phyloP scores from a whole-genome alignment of 2,888 invertebrate species.

The Papilio gigon region DNA sequence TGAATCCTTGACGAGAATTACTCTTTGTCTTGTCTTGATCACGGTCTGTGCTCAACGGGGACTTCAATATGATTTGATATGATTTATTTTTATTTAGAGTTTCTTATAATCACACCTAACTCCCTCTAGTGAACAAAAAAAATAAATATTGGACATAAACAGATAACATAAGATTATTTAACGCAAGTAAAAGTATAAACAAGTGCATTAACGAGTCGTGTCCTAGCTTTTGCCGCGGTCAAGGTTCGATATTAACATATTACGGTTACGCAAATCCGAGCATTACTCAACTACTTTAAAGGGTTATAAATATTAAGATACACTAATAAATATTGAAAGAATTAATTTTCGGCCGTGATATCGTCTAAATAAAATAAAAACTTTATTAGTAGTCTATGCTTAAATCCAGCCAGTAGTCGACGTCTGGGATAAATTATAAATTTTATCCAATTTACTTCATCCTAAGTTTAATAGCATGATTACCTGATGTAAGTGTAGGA shows the following conservation, averaged over 20 bases:
- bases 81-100: not conserved
- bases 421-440: too few relatives aligned
- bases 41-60: constrained; percentile 1
- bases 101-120: not conserved
- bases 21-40: constrained; percentile 24
- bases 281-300: not conserved
- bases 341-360: too few relatives aligned
- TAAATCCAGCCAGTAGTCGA: too few relatives aligned
- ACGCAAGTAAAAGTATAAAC: constrained; percentile 14
- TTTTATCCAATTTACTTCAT: too few relatives aligned
- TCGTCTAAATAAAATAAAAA: too few relatives aligned
- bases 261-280: constrained; percentile 11
- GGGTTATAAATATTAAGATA: not conserved
- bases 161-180: not conserved
- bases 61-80: not conserved
- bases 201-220: constrained; percentile 3
- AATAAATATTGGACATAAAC: too few relatives aligned
- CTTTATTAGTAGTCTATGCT: too few relatives aligned
- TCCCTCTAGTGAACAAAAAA: too few relatives aligned
- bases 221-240: constrained; percentile 16
- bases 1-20: constrained; percentile 36
- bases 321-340: not conserved
- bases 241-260: constrained; percentile 9
- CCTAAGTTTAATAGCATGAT: too few relatives aligned
- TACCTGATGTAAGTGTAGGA: too few relatives aligned